phyloP scores from a whole-genome alignment of 1,140 invertebrate genomes.

The Megathymus violae region DNA sequence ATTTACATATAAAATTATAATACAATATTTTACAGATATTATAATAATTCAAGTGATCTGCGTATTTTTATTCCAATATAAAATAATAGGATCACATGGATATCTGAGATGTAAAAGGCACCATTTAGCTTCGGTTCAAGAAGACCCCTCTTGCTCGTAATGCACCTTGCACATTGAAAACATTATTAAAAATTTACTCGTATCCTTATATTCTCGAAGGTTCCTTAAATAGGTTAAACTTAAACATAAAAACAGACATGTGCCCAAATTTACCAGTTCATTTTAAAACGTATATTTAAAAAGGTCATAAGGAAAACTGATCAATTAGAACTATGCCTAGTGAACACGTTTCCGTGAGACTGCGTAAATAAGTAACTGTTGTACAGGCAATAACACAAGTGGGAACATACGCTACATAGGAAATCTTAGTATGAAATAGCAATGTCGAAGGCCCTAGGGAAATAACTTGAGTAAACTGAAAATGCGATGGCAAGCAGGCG shows the following conservation, averaged over 20 bases:
- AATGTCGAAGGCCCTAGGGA: conserved; percentile 65
- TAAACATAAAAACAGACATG: no score
- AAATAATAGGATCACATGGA: no score
- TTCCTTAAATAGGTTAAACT: no score
- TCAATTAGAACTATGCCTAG: conserved; percentile 23
- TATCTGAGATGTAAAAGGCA: no score
- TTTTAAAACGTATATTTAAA: conserved; percentile 1
- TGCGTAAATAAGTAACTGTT: conserved; percentile 29
- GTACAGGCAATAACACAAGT: conserved; percentile 32
- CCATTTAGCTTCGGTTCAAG: no score
- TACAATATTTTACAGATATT: no score
- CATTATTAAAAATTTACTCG: no score
- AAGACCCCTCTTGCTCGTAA: no score
- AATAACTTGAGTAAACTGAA: conserved; percentile 75
- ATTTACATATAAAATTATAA: not conserved
- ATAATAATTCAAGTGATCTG: no score
- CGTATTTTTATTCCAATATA: no score
- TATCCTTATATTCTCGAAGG: no score
- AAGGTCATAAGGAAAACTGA: conserved; percentile 10
- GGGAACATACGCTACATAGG: conserved; percentile 38
- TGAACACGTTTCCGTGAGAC: conserved; percentile 23
- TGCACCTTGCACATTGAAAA: no score
- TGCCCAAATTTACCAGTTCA: not conserved
- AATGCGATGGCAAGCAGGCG: conserved; percentile 61
- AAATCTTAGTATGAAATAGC: conserved; percentile 75